These are phyloP conservation scores for Cottoperca gobio DNA, from an alignment of 2,797 vertebrate species.

Conservation along the genomic window DNA sequence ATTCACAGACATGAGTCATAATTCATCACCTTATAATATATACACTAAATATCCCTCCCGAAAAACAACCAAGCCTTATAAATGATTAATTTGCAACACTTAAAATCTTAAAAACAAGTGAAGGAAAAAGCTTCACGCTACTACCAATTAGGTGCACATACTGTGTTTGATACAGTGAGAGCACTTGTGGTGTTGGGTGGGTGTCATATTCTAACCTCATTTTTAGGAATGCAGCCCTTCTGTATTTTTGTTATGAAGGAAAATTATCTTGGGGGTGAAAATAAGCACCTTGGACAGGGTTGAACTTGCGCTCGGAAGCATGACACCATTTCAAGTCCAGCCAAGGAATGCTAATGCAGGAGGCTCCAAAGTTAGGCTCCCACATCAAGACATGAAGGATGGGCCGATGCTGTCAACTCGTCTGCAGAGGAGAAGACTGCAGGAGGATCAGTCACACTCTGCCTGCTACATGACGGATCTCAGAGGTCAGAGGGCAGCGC, in stretches of 20 bases:
- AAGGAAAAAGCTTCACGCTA: neutral
- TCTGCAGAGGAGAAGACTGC: slow-evolving; percentile 18
- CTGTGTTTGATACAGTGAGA: slow-evolving; percentile 14
- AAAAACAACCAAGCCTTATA: neutral
- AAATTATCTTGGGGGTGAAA: slow-evolving; percentile 62
- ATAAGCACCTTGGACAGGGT: slow-evolving; percentile 73
- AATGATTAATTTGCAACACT: neutral
- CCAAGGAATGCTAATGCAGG: slow-evolving; percentile 49
- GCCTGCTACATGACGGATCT: slow-evolving; percentile 49
- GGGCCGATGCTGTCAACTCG: slow-evolving; percentile 37
- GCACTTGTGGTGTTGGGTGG: slow-evolving; percentile 44
- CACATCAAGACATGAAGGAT: slow-evolving; percentile 37
- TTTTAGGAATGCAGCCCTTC: slow-evolving; percentile 66
- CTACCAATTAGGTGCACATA: slow-evolving; percentile 1
- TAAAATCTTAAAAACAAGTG: neutral
- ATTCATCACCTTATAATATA: slow-evolving; percentile 23
- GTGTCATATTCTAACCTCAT: slow-evolving; percentile 63
- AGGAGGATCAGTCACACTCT: slow-evolving; percentile 51
- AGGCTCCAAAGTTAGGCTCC: slow-evolving; percentile 35
- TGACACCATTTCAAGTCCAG: slow-evolving; percentile 69
- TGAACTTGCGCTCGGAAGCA: slow-evolving; percentile 68
- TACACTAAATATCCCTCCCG: neutral
- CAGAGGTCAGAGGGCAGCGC: slow-evolving; percentile 55
- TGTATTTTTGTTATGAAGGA: slow-evolving; percentile 63
- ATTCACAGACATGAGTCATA: slow-evolving; percentile 26